These are phyloP conservation scores for Acleris holmiana DNA, from an alignment of 2,888 invertebrate species.

Conservation along the genomic window DNA sequence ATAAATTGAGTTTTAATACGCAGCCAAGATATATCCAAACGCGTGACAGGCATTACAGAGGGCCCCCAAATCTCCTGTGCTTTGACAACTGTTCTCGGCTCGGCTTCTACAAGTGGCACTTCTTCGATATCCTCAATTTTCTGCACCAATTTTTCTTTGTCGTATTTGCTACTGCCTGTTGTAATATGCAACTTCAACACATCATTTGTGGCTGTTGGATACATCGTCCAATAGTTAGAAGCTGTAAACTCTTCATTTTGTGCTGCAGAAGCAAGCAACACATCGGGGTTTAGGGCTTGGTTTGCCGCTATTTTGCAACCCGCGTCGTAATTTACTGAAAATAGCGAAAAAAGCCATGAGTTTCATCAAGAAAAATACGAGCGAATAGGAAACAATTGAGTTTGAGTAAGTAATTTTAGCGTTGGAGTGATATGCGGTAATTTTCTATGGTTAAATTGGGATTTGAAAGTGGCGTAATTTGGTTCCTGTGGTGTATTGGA, in stretches of 20 bases:
- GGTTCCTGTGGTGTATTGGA: too few relatives aligned
- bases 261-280: neutral
- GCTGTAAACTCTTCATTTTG: neutral
- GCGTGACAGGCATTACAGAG: neutral
- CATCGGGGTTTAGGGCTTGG: too few relatives aligned
- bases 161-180: neutral
- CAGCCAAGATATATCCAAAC: neutral
- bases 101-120: constrained; percentile 16
- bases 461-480: too few relatives aligned
- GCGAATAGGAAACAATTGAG: neutral
- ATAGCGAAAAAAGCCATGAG: constrained; percentile 22
- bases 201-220: neutral
- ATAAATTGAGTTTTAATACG: neutral
- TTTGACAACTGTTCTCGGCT: neutral
- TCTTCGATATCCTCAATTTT: constrained; percentile 13
- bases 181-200: constrained; percentile 1
- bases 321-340: constrained; percentile 16
- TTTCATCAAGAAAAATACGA: neutral
- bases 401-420: neutral
- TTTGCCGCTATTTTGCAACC: neutral
- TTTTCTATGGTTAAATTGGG: too few relatives aligned
- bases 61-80: neutral
- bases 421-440: neutral
- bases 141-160: constrained; percentile 1
- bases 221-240: neutral